Evolutionary conservation across 2,888 invertebrate genomes (phyloP), one percentile per base, ranked within the genome.

Genomic region (Amaurobius ferox): DNA sequence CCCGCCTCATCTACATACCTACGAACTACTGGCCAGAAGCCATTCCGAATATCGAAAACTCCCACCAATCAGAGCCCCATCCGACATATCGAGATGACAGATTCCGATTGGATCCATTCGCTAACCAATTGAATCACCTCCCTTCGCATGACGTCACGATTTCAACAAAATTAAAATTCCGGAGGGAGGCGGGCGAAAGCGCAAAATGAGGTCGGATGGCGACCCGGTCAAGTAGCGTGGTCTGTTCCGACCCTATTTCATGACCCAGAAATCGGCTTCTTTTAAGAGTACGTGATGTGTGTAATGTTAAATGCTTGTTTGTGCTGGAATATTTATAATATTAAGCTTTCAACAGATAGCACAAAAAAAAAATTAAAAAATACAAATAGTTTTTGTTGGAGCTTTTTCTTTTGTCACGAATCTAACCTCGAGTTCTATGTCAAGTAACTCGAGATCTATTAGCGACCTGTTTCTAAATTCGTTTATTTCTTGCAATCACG

Each of bases 221-320:
- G 83, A 78, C 77, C 83, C 19, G 83, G 83, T 77, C 83, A 85
- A 55, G 77, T 77, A 74, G 28, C 39, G n/a, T n/a, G 16, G 35
- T 28, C 35, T 71, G 40, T 13, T 28, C 29, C 30, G 83, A 72
- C 83, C 83, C 77, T 64, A 35, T 83, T 77, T 71, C 48, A 35
- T 85, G 83, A 85, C 83, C 83, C 66, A 85, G 71, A 72, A 85
- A 44, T 55, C 72, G 35, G 71, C 30, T 30, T 67, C 72, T 85
- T 55, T 77, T 67, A 85, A 62, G 66, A 66, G 72, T 72, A 77
- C 77, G 48, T 77, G 77, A 40, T 68, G 66, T 66, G 66, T 66
- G 30, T 66, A 55, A 55, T 55, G 23, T 23, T 55, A 55, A 55
- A 23, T 55, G 23, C 23, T 55, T 55, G 23, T 55, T 55, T 55